Conservation (phyloP, 2,888 invertebrate species). For the Eupsilia transversa region DNA sequence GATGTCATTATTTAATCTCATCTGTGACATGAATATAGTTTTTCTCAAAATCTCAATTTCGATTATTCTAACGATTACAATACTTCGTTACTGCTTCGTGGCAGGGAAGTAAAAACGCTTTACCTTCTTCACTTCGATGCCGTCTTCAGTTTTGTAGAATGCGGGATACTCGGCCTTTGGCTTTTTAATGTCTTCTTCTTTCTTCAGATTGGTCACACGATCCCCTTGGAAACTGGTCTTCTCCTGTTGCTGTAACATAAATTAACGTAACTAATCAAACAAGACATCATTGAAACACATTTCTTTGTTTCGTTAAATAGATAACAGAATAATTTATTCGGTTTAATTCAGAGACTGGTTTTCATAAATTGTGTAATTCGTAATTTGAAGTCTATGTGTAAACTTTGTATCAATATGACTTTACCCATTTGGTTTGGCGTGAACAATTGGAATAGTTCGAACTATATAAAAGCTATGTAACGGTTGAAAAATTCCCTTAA, state of each 20-base stretch:
- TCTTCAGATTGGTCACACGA: slow-evolving; percentile 7
- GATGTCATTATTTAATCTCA: background rate
- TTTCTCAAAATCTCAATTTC: background rate
- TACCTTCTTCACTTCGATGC: slow-evolving; percentile 84
- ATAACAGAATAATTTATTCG: background rate
- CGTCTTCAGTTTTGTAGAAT: slow-evolving; percentile 79
- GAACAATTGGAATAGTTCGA: background rate
- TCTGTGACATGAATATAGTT: background rate
- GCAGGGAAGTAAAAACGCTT: slow-evolving; percentile 33
- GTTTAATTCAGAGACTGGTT: background rate
- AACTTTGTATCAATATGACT: background rate
- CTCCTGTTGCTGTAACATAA: slow-evolving; percentile 26
- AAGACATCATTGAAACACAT: background rate
- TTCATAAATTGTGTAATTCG: background rate
- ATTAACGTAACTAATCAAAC: background rate
- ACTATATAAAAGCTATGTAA: background rate
- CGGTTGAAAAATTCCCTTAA: no score
- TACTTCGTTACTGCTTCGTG: slow-evolving; percentile 15
- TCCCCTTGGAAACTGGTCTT: background rate
- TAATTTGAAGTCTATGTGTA: background rate
- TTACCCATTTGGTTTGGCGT: background rate
- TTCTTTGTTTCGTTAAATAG: background rate
- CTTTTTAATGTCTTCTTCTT: slow-evolving; percentile 39
- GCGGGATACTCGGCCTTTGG: slow-evolving; percentile 75
- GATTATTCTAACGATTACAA: slow-evolving; percentile 5